Percentiles rank a stretch among this genome's conserved stretches.
Evolutionary conservation across 2,888 invertebrate species (phyloP).

Genomic region (Gonocerus acuteangulatus): DNA sequence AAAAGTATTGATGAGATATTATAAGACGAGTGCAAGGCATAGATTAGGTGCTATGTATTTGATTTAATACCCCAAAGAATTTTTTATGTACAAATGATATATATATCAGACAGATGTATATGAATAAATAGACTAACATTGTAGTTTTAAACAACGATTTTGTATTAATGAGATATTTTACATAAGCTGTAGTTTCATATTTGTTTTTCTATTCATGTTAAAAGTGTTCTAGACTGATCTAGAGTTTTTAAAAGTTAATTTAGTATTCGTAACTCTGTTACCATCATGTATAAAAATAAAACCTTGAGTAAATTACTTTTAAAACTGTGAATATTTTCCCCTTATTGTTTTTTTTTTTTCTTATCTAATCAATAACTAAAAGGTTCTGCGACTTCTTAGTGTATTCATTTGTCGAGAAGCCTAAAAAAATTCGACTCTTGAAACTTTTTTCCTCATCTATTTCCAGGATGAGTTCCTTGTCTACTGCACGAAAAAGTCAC

Average conservation of each 20-base stretch:
- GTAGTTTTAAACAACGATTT: conserved; percentile 24
- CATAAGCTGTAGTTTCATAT: conserved; percentile 23
- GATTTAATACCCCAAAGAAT: conserved; percentile 26
- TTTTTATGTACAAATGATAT: conserved; percentile 19
- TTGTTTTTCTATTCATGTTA: conserved; percentile 24
- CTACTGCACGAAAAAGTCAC: no score
- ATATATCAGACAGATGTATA: conserved; percentile 11
- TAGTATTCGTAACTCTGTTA: conserved; percentile 26
- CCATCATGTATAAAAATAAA: conserved; percentile 22
- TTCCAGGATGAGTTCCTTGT: no score
- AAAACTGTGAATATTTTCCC: background rate
- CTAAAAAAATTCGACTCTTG: no score
- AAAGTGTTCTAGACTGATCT: conserved; percentile 27
- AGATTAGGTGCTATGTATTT: conserved; percentile 19
- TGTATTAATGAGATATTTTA: conserved; percentile 25
- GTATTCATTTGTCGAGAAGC: no score
- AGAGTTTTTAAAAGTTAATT: conserved; percentile 26
- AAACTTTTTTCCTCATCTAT: no score
- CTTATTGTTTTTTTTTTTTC: no score
- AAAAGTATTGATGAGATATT: conserved; percentile 18
- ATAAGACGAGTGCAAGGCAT: conserved; percentile 3
- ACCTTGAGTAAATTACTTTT: background rate
- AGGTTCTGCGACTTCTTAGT: no score
- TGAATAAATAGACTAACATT: conserved; percentile 24
- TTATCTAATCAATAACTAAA: no score